These are phyloP conservation scores for Imbricaverruca yamaguchii DNA, from an alignment of 2,888 invertebrate species.

Conservation along the genomic window DNA sequence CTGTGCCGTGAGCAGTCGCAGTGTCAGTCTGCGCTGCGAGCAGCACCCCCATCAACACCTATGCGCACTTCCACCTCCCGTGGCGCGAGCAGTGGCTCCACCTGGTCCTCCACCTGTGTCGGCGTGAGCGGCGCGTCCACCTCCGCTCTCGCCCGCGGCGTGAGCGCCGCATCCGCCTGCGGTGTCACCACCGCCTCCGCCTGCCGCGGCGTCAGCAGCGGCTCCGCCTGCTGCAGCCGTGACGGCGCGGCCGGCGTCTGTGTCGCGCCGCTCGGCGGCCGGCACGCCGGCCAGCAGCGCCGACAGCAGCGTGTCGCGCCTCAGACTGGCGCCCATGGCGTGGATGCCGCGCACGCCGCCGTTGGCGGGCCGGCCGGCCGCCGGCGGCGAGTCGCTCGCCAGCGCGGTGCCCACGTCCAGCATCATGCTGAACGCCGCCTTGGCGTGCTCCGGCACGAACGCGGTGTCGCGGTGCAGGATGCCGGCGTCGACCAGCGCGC, in stretches of 20 bases:
- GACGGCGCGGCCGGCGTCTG: not conserved
- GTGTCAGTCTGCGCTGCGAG: too few relatives aligned
- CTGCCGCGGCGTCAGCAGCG: too few relatives aligned
- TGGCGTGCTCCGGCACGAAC: not conserved
- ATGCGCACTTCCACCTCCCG: too few relatives aligned
- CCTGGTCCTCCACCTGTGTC: too few relatives aligned
- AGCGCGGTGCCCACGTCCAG: not conserved
- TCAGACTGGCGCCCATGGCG: not conserved
- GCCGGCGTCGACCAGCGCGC: not conserved
- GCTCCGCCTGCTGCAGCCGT: not conserved
- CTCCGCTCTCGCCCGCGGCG: too few relatives aligned
- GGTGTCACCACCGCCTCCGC: too few relatives aligned
- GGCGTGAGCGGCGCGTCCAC: too few relatives aligned
- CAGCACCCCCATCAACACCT: too few relatives aligned
- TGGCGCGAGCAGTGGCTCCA: too few relatives aligned
- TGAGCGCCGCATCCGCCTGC: too few relatives aligned
- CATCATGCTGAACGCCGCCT: not conserved
- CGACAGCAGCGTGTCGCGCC: not conserved
- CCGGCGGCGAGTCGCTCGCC: not conserved
- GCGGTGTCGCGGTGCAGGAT: not conserved
- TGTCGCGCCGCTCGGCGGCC: not conserved
- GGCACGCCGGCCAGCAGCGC: not conserved
- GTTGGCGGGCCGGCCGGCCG: not conserved
- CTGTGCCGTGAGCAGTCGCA: too few relatives aligned
- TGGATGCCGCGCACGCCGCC: not conserved